Evolutionary conservation across 2,888 invertebrate genomes (phyloP).

Genomic region (Cryptophagus acutangulus): DNA sequence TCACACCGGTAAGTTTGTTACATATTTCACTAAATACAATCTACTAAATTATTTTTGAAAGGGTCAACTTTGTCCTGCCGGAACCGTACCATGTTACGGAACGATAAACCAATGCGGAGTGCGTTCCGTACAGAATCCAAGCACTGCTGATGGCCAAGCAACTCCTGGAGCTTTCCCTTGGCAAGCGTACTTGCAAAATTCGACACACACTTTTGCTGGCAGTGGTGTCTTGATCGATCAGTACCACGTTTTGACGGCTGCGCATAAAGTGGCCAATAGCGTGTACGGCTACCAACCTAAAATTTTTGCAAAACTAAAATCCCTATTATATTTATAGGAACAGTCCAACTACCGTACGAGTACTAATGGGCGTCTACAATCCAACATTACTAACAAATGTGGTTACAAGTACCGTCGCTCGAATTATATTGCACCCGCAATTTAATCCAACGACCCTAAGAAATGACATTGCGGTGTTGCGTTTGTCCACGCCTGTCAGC

Average conservation of each 20-base stretch:
- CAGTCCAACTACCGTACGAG: slow-evolving; percentile 17
- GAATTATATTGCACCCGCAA: slow-evolving; percentile 51
- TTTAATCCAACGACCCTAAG: slow-evolving; percentile 69
- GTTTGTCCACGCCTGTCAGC: slow-evolving; percentile 57
- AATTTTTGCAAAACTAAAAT: neutral
- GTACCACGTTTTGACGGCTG: slow-evolving; percentile 67
- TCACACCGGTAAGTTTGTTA: slow-evolving; percentile 30
- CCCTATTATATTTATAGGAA: slow-evolving; percentile 2
- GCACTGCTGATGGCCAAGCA: slow-evolving; percentile 53
- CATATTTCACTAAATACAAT: neutral
- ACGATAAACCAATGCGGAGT: slow-evolving; percentile 46
- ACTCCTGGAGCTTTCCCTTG: slow-evolving; percentile 68
- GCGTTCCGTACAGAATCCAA: slow-evolving; percentile 39
- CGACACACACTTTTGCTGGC: slow-evolving; percentile 54
- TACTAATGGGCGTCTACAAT: slow-evolving; percentile 36
- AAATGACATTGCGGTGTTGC: slow-evolving; percentile 77
- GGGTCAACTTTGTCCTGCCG: slow-evolving; percentile 32
- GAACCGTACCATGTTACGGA: slow-evolving; percentile 35
- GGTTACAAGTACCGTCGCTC: slow-evolving; percentile 23
- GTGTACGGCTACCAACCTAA: slow-evolving; percentile 25
- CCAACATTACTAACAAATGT: slow-evolving; percentile 16
- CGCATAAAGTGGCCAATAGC: slow-evolving; percentile 57
- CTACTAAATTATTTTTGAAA: too few relatives aligned
- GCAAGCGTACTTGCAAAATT: slow-evolving; percentile 53
- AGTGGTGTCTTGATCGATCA: slow-evolving; percentile 67